Percentiles rank a stretch among this genome's conserved stretches.
phyloP scores from a whole-genome alignment of 1,140 invertebrate genomes.

The Drosophila rufa region DNA sequence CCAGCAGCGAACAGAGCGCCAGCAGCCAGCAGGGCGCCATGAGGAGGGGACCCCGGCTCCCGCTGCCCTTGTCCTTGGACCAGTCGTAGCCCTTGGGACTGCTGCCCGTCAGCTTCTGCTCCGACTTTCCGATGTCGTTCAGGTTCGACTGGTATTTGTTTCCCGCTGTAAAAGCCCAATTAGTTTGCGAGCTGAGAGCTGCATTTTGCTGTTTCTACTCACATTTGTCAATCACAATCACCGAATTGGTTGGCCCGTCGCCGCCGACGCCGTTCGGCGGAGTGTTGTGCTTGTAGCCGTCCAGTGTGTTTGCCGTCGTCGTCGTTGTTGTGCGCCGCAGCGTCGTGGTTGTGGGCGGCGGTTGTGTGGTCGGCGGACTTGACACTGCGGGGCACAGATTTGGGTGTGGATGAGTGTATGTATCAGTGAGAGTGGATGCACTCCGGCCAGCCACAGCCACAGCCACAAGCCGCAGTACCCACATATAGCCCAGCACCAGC shows the following conservation, averaged over 20 bases:
- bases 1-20: conserved; percentile 24
- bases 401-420: conserved; percentile 1
- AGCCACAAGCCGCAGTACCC: conserved; percentile 8
- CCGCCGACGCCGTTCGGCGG: conserved; percentile 53
- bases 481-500: background rate
- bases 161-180: conserved; percentile 85
- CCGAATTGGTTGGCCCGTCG: conserved; percentile 73
- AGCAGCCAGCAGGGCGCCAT: conserved; percentile 28
- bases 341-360: conserved; percentile 83
- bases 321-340: conserved; percentile 68
- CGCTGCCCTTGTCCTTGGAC: conserved; percentile 73
- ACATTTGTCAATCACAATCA: conserved; percentile 82
- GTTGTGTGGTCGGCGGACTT: conserved; percentile 81
- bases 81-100: conserved; percentile 81
- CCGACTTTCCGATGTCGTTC: conserved; percentile 90
- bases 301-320: conserved; percentile 34
- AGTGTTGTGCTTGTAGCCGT: conserved; percentile 52
- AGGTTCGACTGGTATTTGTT: conserved; percentile 89
- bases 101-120: conserved; percentile 88
- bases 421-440: background rate
- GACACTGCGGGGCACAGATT: conserved; percentile 65
- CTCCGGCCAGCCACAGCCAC: conserved; percentile 7
- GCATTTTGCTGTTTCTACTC: conserved; percentile 45
- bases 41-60: background rate
- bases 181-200: background rate